These are phyloP conservation scores for Tachysurus fulvidraco DNA, from an alignment of 2,113 vertebrate genomes.

Conservation along the genomic window DNA sequence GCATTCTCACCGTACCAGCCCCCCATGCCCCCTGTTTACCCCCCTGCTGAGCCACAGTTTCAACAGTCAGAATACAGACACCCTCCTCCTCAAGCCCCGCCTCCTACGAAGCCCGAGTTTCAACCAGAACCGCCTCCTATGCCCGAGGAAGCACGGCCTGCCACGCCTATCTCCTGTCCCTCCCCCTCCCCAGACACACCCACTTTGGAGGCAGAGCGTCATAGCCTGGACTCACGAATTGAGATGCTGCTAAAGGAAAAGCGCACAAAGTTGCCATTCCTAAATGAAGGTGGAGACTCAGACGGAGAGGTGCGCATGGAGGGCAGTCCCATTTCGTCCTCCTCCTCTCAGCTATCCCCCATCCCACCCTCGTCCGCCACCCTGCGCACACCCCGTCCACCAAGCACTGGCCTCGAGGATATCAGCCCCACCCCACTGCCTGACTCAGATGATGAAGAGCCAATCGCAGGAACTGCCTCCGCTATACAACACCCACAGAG, in stretches of 20 bases:
- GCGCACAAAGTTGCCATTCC: conserved; percentile 91
- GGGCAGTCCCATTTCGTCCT: conserved; percentile 95
- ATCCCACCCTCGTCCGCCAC: conserved; percentile 81
- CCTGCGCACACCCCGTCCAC: conserved; percentile 78
- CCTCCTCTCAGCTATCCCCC: conserved; percentile 93
- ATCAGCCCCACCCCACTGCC: conserved; percentile 95
- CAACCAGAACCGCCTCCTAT: conserved; percentile 80
- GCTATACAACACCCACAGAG: conserved; percentile 71
- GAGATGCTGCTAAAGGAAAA: conserved; percentile 98
- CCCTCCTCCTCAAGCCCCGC: conserved; percentile 71
- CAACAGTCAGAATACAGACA: conserved; percentile 82
- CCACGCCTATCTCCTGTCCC: conserved; percentile 74
- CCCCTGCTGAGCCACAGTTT: conserved; percentile 78
- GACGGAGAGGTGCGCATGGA: conserved; percentile 92
- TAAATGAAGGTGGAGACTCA: conserved; percentile 85
- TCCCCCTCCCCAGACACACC: conserved; percentile 87
- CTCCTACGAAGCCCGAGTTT: conserved; percentile 70
- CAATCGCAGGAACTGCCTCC: conserved; percentile 70
- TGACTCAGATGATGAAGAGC: conserved; percentile 89
- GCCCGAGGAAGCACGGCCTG: conserved; percentile 70
- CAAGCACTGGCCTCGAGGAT: conserved; percentile 92
- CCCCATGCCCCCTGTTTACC: conserved; percentile 76
- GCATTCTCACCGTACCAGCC: conserved; percentile 90
- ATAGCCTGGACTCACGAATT: conserved; percentile 96
- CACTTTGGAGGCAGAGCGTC: conserved; percentile 83